Evolutionary conservation across 35 echinoderm and acorn worm genomes (phyloP), one percentile per base, ranked within the genome.

Genomic region (Lytechinus variegatus): DNA sequence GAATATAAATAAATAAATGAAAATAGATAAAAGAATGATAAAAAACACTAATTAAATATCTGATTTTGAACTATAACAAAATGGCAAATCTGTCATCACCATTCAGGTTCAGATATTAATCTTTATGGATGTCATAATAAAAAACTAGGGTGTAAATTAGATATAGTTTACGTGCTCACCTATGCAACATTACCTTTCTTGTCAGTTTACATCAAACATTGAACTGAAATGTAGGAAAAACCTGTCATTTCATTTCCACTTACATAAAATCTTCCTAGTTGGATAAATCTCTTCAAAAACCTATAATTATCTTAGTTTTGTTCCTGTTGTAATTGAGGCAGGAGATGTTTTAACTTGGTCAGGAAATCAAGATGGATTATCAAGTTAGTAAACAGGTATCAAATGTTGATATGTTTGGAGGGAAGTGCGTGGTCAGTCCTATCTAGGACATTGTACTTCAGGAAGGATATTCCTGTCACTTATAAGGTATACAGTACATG

Each of bases 311-410:
- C 12, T 24, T 2, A 79, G 21, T 79, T 14, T 79, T n/a, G n/a
- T 79, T 79, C 19, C 21, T 79, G n/a, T n/a, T 79, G 66, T 16
- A 79, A 79, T 24, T 79, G 14, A 79, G 66, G 19, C 66, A 79
- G 66, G 66, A 79, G 66, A 8, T 3, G 21, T 79, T 24, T 16
- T 79, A 79, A 24, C 66, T 79, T 79, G 66, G 66, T 79, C 66
- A 79, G 66, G 66, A 79, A 79, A 79, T 79, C n/a, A 16, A 79
- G 66, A 24, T 79, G 7, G n/a, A 79, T 79, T 79, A 79, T 79
- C 66, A 79, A 79, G 66, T 79, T 79, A 79, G 66, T 79, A 79
- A 79, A 79, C 66, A 79, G n/a, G 66, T 79, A 79, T 79, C 66
- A 24, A 24, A 79, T 4, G 16, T 19, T 79, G 19, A 19, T 79